Conservation (phyloP, 1,140 invertebrate species). For the Caenorhabditis brenneri region DNA sequence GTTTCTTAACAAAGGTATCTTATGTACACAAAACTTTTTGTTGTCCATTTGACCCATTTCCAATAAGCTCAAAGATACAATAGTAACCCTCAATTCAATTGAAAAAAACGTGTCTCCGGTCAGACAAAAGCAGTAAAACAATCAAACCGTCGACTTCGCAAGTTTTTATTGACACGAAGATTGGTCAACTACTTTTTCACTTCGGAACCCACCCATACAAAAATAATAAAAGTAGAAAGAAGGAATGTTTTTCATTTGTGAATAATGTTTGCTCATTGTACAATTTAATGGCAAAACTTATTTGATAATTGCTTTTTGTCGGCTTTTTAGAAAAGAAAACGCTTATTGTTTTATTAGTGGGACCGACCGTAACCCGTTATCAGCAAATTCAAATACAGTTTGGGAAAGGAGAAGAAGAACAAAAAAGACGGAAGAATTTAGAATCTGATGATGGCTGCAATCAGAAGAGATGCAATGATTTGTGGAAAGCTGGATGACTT, state of each 20-base stretch:
- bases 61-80: too few species aligned
- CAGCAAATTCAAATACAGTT: not conserved
- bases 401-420: not conserved
- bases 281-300: too few species aligned
- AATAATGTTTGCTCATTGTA: too few species aligned
- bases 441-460: not conserved
- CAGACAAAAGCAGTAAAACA: not conserved
- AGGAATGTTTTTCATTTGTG: not conserved
- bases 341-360: not conserved
- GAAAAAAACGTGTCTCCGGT: not conserved
- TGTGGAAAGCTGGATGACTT: slow-evolving; percentile 3
- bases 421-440: not conserved
- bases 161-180: not conserved
- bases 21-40: too few species aligned
- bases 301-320: not conserved
- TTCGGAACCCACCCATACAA: not conserved
- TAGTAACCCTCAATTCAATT: not conserved
- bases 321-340: not conserved
- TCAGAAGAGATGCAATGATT: not conserved
- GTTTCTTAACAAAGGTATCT: too few species aligned
- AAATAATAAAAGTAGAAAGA: not conserved
- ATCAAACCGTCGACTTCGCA: not conserved
- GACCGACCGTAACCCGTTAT: slow-evolving; percentile 23
- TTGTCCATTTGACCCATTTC: too few species aligned
- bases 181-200: not conserved